A percentile compares a stretch with the other conserved stretches of the same genome.
phyloP scores from a whole-genome alignment of 2,888 invertebrate species.

The Acholoe squamosa region DNA sequence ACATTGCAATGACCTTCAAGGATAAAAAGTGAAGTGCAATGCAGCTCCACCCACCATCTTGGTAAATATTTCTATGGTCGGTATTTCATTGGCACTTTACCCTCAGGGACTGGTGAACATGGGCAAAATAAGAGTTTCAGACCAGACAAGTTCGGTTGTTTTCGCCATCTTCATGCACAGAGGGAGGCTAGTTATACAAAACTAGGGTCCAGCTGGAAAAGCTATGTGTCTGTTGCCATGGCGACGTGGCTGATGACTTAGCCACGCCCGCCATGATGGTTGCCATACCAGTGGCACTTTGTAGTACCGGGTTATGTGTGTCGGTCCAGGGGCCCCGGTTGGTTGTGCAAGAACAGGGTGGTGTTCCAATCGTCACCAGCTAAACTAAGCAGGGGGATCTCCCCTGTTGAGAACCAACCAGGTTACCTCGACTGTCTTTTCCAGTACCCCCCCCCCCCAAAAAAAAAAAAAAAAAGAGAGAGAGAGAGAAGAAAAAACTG shows the following conservation, averaged over 20 bases:
- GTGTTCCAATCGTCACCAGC: slow-evolving; percentile 22
- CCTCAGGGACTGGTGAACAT: background rate
- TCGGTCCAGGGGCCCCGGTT: background rate
- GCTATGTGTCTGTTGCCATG: slow-evolving; percentile 61
- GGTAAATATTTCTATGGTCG: background rate
- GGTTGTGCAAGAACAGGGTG: background rate
- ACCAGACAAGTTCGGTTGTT: background rate
- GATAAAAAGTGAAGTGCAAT: too few species aligned
- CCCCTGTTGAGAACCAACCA: background rate
- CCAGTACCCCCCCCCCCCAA: too few species aligned
- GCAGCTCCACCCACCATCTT: too few species aligned
- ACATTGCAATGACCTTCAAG: too few species aligned
- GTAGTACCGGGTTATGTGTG: background rate
- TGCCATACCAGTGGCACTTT: slow-evolving; percentile 39
- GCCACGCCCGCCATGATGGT: slow-evolving; percentile 57
- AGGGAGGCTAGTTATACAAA: background rate
- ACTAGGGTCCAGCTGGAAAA: slow-evolving; percentile 55
- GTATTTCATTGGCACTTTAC: background rate
- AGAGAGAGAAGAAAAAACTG: too few species aligned
- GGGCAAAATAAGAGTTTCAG: background rate
- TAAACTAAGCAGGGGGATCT: background rate
- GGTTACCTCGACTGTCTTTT: too few species aligned
- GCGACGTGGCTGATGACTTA: slow-evolving; percentile 44
- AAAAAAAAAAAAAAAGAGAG: too few species aligned
- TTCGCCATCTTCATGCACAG: background rate